Evolutionary conservation across 2,113 vertebrate species (phyloP).

Genomic region (Calonectris borealis): DNA sequence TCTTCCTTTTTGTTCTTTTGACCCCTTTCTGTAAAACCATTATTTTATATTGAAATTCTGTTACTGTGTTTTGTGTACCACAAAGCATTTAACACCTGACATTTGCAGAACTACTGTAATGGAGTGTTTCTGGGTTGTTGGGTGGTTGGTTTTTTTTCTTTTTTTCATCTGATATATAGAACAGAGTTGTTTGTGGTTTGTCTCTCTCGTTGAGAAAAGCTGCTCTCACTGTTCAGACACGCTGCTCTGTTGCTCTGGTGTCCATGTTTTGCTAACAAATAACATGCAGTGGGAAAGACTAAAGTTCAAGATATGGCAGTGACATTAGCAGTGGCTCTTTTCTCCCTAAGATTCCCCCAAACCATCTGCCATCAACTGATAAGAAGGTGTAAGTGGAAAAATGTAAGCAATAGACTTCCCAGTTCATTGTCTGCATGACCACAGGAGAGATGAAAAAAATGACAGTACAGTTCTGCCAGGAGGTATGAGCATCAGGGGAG

Average conservation of each 20-base stretch:
- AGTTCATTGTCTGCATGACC: constrained; percentile 55
- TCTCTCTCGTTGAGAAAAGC: background rate
- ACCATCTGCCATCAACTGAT: constrained; percentile 66
- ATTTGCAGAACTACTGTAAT: background rate
- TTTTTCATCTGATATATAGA: background rate
- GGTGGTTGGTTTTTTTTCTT: background rate
- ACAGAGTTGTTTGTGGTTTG: background rate
- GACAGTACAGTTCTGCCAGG: background rate
- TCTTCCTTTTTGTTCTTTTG: background rate
- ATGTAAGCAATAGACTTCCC: constrained; percentile 27
- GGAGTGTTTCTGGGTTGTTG: background rate
- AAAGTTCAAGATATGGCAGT: constrained; percentile 26
- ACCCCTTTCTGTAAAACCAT: background rate
- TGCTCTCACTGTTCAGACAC: background rate
- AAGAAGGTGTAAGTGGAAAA: constrained; percentile 44
- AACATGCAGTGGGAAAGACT: constrained; percentile 35
- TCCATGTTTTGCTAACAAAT: constrained; percentile 59
- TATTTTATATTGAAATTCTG: background rate
- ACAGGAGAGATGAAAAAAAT: constrained; percentile 45
- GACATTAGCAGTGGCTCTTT: constrained; percentile 61
- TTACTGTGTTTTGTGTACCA: background rate
- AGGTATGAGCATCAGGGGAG: constrained; percentile 13
- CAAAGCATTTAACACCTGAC: background rate
- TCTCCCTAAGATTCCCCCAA: constrained; percentile 41
- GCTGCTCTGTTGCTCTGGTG: constrained; percentile 46